phyloP scores from a whole-genome alignment of 2,113 vertebrate species.

The Pontoporia blainvillei region DNA sequence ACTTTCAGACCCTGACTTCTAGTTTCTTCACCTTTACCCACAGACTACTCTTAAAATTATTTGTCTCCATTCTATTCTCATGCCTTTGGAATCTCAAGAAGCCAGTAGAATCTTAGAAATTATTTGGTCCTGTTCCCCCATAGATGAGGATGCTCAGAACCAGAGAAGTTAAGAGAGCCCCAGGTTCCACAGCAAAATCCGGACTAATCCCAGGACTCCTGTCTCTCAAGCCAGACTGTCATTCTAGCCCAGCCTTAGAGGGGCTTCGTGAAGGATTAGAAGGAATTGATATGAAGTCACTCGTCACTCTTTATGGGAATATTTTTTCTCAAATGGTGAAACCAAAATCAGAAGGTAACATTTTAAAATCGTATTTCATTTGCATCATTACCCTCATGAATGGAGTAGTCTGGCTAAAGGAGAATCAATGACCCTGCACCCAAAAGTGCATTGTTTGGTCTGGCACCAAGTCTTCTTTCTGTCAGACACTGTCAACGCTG shows the following conservation, averaged over 20 bases:
- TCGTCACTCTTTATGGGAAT: not conserved
- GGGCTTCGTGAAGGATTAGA: not conserved
- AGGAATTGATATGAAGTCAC: not conserved
- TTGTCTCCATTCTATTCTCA: not conserved
- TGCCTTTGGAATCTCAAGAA: not conserved
- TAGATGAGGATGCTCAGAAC: not conserved
- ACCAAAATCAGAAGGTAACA: not conserved
- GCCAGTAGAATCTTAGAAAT: not conserved
- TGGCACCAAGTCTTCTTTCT: not conserved
- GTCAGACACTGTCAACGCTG: not conserved
- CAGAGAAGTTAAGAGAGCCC: not conserved
- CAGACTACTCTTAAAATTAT: not conserved
- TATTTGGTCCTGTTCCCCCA: not conserved
- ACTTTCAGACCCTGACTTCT: not conserved
- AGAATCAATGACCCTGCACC: not conserved
- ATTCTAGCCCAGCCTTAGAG: not conserved
- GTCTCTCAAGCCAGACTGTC: not conserved
- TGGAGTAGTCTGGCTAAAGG: not conserved
- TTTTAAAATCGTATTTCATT: not conserved
- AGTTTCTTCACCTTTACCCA: not conserved
- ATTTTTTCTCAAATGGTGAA: not conserved
- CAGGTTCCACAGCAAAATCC: not conserved
- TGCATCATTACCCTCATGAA: not conserved
- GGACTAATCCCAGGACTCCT: not conserved
- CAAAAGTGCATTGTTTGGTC: not conserved